Evolutionary conservation across 30 jellyfish, hydroid and myxozoan species (phyloP).

Genomic region (Nemopilema nomurai): DNA sequence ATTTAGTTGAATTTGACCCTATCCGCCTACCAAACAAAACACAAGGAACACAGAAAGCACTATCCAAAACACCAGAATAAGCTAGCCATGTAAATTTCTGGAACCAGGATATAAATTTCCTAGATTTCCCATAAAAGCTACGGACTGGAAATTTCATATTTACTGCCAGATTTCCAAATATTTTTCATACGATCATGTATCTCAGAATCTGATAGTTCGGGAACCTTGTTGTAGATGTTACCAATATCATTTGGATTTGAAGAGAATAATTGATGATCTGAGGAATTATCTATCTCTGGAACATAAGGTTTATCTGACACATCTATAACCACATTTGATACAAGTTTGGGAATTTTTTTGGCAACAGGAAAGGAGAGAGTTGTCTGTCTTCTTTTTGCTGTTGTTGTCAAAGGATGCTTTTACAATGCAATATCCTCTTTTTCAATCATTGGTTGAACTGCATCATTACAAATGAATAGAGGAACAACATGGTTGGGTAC

Average conservation of each 20-base stretch:
- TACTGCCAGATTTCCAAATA: constrained; percentile 23
- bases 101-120: constrained; percentile 9
- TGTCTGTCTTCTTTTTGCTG: background rate
- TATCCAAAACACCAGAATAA: background rate
- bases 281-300: background rate
- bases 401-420: background rate
- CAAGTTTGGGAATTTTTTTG: background rate
- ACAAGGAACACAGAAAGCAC: constrained; percentile 40
- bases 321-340: background rate
- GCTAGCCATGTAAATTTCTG: constrained; percentile 13
- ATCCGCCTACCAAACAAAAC: constrained; percentile 19
- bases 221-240: background rate
- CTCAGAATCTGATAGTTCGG: background rate
- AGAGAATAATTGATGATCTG: background rate
- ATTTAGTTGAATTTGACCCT: constrained; percentile 9
- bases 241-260: background rate
- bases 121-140: background rate
- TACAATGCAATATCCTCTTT: background rate
- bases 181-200: constrained; percentile 13
- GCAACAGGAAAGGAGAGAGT: background rate
- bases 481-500: background rate
- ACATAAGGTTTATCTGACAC: background rate
- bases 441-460: background rate
- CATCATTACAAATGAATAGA: background rate
- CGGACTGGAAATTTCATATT: background rate